Conservation (phyloP, 2,113 vertebrate genomes). For the Pollachius pollachius region DNA sequence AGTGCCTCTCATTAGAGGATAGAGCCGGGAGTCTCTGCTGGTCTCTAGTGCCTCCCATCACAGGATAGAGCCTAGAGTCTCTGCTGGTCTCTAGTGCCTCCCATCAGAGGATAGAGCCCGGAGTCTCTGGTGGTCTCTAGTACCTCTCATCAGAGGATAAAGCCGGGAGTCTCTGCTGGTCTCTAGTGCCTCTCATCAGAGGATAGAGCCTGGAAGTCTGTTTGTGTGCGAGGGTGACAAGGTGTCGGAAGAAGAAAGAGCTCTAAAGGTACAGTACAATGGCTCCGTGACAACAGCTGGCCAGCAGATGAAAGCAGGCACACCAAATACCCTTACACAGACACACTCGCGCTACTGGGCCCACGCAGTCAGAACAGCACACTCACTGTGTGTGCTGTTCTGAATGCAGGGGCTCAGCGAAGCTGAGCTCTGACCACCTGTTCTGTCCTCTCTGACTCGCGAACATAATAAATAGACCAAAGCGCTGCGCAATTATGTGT, state of each 20-base stretch:
- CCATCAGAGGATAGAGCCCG: not conserved
- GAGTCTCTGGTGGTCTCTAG: not conserved
- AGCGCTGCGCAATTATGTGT: slow-evolving; percentile 21
- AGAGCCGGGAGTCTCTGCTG: not conserved
- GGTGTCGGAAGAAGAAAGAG: too few species aligned
- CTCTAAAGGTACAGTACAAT: slow-evolving; percentile 5
- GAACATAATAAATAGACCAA: slow-evolving; percentile 36
- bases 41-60: not conserved
- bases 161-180: not conserved
- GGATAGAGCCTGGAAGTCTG: not conserved
- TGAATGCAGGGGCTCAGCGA: too few species aligned
- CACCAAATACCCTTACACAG: not conserved
- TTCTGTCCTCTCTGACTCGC: slow-evolving; percentile 28
- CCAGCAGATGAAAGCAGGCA: slow-evolving; percentile 38
- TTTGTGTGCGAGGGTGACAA: not conserved
- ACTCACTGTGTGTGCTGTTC: too few species aligned
- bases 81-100: not conserved
- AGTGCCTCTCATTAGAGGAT: not conserved
- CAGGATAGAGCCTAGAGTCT: not conserved
- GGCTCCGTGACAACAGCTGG: slow-evolving; percentile 45
- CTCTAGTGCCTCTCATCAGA: not conserved
- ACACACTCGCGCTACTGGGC: not conserved
- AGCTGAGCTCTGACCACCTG: slow-evolving; percentile 31
- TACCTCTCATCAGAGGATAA: not conserved
- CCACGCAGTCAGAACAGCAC: too few species aligned